phyloP scores from a whole-genome alignment of 2,797 vertebrate genomes.

The Falco peregrinus region DNA sequence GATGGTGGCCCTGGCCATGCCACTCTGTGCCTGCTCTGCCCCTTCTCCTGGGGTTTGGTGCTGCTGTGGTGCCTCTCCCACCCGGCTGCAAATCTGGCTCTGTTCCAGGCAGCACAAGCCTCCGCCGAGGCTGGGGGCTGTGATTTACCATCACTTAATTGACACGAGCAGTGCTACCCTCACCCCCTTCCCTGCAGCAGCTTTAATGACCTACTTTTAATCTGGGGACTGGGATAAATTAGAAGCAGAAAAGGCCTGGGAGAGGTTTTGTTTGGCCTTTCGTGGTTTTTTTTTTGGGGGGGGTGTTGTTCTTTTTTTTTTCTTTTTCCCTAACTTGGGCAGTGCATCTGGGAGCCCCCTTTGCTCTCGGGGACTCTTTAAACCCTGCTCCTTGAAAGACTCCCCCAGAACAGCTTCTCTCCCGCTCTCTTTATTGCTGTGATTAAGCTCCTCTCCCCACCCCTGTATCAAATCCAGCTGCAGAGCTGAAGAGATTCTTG shows the following conservation, averaged over 20 bases:
- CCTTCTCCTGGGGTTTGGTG: neutral
- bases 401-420: conserved; percentile 55
- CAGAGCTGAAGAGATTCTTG: conserved; percentile 69
- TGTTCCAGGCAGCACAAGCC: neutral
- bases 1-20: neutral
- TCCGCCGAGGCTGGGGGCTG: neutral
- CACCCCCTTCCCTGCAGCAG: neutral
- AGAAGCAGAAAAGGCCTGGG: conserved; percentile 9
- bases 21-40: rapidly evolving
- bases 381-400: conserved; percentile 44
- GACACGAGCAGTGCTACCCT: neutral
- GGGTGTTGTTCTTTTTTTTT: neutral
- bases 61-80: rapidly evolving
- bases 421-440: conserved; percentile 31
- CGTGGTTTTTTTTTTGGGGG: neutral
- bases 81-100: neutral
- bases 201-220: conserved; percentile 41
- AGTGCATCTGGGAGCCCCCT: conserved; percentile 17
- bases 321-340: neutral
- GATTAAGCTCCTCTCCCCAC: conserved; percentile 66
- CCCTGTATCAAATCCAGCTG: conserved; percentile 70
- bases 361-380: neutral
- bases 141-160: neutral
- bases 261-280: conserved; percentile 33
- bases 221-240: neutral